Evolutionary conservation across 2,113 vertebrate genomes (phyloP).

Genomic region (Gorsachius goisagi): DNA sequence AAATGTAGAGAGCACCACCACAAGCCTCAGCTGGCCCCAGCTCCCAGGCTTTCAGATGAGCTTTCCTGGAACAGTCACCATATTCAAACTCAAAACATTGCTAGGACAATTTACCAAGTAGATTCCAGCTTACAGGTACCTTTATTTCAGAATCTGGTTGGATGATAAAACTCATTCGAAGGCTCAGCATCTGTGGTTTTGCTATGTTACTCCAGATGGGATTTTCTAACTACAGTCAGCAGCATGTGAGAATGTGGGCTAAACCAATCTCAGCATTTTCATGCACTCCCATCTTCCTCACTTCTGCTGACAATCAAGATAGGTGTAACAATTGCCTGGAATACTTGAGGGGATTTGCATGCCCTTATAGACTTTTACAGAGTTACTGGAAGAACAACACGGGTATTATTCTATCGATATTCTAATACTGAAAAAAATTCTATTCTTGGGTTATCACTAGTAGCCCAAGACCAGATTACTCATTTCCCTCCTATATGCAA

Average conservation of each 20-base stretch:
- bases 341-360: neutral
- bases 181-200: neutral
- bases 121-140: neutral
- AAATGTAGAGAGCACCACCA: neutral
- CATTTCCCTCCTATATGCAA: neutral
- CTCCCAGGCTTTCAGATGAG: neutral
- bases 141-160: neutral
- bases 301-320: neutral
- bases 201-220: neutral
- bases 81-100: neutral
- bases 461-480: neutral
- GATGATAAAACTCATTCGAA: neutral
- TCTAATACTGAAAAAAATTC: neutral
- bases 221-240: neutral
- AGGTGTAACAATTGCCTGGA: neutral
- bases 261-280: neutral
- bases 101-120: neutral
- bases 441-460: neutral
- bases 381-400: neutral
- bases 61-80: neutral
- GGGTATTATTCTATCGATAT: neutral
- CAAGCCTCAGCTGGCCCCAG: neutral
- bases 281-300: neutral
- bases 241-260: neutral
- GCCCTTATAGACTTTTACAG: neutral